phyloP scores from a whole-genome alignment of 2,797 vertebrate genomes.

The Pangasius mekongensis region DNA sequence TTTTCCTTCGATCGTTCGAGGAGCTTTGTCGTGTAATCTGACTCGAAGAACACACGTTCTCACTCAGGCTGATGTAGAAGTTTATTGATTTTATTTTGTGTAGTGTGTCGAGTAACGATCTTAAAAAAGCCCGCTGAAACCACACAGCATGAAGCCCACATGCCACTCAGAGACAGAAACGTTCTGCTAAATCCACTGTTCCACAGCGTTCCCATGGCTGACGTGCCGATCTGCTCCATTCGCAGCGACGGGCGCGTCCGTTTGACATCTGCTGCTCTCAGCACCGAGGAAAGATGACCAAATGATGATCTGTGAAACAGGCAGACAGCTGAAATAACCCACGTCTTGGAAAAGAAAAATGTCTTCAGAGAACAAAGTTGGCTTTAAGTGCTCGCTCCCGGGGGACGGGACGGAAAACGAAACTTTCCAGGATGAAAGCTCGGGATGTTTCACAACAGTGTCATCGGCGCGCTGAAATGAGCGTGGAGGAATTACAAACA shows the following conservation, averaged over 20 bases:
- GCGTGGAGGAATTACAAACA: constrained; percentile 55
- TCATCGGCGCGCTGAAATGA: constrained; percentile 54
- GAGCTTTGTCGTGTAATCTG: not conserved
- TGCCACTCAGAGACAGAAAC: not conserved
- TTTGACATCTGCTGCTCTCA: constrained; percentile 48
- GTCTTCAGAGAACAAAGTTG: constrained; percentile 68
- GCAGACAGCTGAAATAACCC: constrained; percentile 71
- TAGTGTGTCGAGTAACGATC: constrained; percentile 41
- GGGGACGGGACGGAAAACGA: constrained; percentile 59
- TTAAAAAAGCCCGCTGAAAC: not conserved
- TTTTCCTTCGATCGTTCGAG: not conserved
- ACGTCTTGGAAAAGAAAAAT: constrained; percentile 41
- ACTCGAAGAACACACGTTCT: not conserved
- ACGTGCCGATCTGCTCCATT: constrained; percentile 31
- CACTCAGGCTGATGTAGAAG: not conserved
- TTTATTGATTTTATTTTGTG: not conserved
- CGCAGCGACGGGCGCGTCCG: constrained; percentile 31
- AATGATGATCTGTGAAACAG: constrained; percentile 64
- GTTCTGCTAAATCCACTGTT: constrained; percentile 8
- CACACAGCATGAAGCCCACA: not conserved
- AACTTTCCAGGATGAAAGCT: constrained; percentile 59
- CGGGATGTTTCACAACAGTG: constrained; percentile 65
- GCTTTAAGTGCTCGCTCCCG: constrained; percentile 68
- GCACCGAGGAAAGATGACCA: constrained; percentile 48
- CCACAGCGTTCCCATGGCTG: not conserved